Evolutionary conservation across 2,113 vertebrate species (phyloP).

Genomic region (Myanophis thanlyinensis): DNA sequence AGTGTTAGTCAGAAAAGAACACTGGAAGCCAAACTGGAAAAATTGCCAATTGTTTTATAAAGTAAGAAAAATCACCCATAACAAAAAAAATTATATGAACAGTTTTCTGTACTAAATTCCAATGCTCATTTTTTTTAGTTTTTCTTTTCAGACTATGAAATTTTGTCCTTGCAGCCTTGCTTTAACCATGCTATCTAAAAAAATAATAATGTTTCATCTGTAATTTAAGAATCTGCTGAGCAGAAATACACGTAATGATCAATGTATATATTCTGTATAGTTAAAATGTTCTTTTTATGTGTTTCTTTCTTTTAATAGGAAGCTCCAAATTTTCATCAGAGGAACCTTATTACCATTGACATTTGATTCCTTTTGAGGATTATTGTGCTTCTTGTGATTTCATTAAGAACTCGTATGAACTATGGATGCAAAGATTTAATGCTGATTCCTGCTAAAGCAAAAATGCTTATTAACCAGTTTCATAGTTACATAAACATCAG

Average conservation of each 20-base stretch:
- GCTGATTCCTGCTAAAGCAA: background rate
- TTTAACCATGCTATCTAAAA: background rate
- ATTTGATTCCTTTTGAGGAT: background rate
- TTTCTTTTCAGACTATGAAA: slow-evolving; percentile 12
- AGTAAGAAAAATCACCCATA: slow-evolving; percentile 39
- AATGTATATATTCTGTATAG: background rate
- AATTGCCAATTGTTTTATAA: slow-evolving; percentile 19
- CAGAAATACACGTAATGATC: background rate
- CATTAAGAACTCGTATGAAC: background rate
- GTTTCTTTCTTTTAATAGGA: background rate
- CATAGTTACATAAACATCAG: background rate
- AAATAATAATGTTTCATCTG: accelerated
- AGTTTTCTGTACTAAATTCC: slow-evolving; percentile 33
- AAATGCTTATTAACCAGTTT: background rate
- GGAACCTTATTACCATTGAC: background rate
- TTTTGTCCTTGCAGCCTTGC: background rate
- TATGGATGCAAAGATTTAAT: background rate
- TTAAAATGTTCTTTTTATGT: background rate
- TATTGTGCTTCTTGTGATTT: background rate
- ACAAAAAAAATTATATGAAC: slow-evolving; percentile 19
- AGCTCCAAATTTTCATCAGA: background rate
- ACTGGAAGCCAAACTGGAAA: slow-evolving; percentile 51
- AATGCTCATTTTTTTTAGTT: slow-evolving; percentile 27
- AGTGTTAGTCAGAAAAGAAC: slow-evolving; percentile 47
- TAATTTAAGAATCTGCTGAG: background rate